Base-by-base conservation (phyloP, 2,797 vertebrate species). In the Moxostoma hubbsi region DNA sequence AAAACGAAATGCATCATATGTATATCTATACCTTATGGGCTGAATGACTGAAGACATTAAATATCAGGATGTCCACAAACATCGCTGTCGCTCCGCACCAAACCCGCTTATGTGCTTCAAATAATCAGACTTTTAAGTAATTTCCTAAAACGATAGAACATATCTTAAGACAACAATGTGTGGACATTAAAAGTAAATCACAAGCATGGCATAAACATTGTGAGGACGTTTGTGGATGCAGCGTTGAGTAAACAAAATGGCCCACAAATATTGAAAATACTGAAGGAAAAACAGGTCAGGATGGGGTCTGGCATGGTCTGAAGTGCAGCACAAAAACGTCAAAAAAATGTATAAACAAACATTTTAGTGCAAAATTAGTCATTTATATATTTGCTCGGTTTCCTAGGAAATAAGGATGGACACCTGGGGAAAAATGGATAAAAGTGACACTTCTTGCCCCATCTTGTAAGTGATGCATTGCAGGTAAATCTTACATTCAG, bases 91-190 rank as follows among this genome's bases (percentile, higher is more conserved):
- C 24, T 45, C 7, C 6, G 9, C n/a, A 63, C 13, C 50, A 6
- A 50, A 43, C 9, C 51, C 5, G 13, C 47, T 13, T 9, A 51
- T 50, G 72, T 9, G 24, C 50, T 15, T 55, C 13, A 57, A 55
- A 55, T 47, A 46, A 57, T 57, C 62, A 57, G 66, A 75, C 11
- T 49, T 66, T 75, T 55, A 75, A 75, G 61, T 36, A 65, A 24
- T 75, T 46, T 65, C 54, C 15, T 46, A 51, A 62, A 51, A 62
- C 3, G 12, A 73, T 61, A 54, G 50, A 7, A 45, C 5, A 43
- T 15, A 57, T 24, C 55, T 75, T 49, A 66, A 75, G 11, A 75
- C 13, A 75, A 65, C 43, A 46, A 57, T 46, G 51, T 24, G 51
- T 15, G 64, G 16, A 75, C 53, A n/a, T n/a, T 66, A 57, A 57